Evolutionary conservation across 64 coral and sea anemone genomes (phyloP).

Genomic region (Hydrozoanthus tunicans): DNA sequence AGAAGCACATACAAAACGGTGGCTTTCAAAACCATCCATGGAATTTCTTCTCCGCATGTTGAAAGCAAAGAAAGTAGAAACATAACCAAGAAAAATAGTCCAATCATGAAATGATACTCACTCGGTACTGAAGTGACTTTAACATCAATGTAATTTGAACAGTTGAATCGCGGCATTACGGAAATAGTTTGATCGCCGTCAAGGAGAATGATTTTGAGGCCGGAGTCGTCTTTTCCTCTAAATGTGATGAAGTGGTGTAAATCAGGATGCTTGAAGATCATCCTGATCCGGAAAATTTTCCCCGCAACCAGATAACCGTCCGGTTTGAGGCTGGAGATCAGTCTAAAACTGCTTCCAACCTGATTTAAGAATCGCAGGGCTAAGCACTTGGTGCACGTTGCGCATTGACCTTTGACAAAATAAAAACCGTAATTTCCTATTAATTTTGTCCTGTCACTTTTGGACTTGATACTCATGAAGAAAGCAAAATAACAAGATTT

Average conservation of each 20-base stretch:
- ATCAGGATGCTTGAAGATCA: conserved; percentile 77
- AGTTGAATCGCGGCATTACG: conserved; percentile 75
- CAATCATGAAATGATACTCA: not conserved
- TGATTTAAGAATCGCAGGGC: conserved; percentile 58
- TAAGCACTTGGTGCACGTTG: conserved; percentile 21
- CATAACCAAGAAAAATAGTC: not conserved
- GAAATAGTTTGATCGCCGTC: conserved; percentile 89
- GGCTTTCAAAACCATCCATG: too few species aligned
- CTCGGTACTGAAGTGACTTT: conserved; percentile 57
- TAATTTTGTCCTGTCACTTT: not conserved
- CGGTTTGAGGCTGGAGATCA: conserved; percentile 76
- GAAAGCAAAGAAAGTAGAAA: not conserved
- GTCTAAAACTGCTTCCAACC: conserved; percentile 61
- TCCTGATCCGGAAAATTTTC: conserved; percentile 63
- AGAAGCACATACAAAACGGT: too few species aligned
- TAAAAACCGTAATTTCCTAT: not conserved
- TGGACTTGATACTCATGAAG: too few species aligned
- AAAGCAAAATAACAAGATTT: too few species aligned
- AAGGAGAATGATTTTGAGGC: conserved; percentile 49
- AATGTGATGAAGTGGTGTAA: conserved; percentile 91
- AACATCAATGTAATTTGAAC: conserved; percentile 70
- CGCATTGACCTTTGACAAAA: conserved; percentile 17
- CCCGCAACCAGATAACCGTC: conserved; percentile 82
- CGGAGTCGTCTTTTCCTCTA: conserved; percentile 45
- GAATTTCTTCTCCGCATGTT: too few species aligned